These are phyloP conservation scores for Cydia pomonella DNA, from an alignment of 1,140 invertebrate genomes.

Conservation along the genomic window DNA sequence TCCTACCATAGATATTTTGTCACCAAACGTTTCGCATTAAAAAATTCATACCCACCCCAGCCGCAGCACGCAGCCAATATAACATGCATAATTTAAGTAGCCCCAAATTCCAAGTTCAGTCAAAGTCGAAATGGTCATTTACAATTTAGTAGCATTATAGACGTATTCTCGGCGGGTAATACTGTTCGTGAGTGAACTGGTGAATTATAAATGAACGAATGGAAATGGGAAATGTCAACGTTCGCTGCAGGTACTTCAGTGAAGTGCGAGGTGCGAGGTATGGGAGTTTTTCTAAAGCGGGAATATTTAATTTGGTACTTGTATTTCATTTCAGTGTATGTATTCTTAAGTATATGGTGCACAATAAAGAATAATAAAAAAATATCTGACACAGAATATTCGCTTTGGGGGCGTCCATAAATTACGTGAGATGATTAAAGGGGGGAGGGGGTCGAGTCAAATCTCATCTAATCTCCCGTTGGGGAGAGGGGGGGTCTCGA, in stretches of 20 bases:
- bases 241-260: constrained; percentile 23
- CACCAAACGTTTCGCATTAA: constrained; percentile 37
- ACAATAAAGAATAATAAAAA: too few species aligned
- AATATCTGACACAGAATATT: too few species aligned
- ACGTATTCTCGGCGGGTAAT: constrained; percentile 47
- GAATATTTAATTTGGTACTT: too few species aligned
- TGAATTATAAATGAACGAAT: constrained; percentile 57
- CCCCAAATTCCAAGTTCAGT: constrained; percentile 65
- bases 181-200: constrained; percentile 49
- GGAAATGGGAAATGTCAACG: constrained; percentile 38
- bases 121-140: constrained; percentile 68
- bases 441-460: too few species aligned
- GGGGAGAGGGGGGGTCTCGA: too few species aligned
- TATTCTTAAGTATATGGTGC: too few species aligned
- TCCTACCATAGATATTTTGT: too few species aligned
- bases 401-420: too few species aligned
- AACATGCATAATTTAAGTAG: constrained; percentile 65
- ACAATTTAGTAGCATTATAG: constrained; percentile 73
- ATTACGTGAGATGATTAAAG: too few species aligned
- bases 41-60: constrained; percentile 53
- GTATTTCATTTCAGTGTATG: too few species aligned
- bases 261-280: background rate
- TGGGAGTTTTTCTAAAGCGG: background rate
- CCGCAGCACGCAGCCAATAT: constrained; percentile 59
- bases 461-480: too few species aligned